These are phyloP conservation scores for Spea multiplicata DNA, from an alignment of 2,113 vertebrate species.

Conservation along the genomic window DNA sequence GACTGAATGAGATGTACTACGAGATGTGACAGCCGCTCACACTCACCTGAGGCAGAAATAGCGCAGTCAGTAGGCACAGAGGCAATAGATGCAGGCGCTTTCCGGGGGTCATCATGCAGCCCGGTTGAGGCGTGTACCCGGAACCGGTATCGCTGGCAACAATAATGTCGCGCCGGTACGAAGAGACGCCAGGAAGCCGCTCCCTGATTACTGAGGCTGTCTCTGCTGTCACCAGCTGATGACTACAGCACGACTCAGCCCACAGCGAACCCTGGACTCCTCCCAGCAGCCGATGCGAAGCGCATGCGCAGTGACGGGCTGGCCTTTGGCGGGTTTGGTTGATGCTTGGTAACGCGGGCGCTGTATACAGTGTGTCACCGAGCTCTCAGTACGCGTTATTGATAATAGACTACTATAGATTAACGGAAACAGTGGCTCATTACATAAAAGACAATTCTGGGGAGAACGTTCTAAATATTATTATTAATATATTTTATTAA, in stretches of 20 bases:
- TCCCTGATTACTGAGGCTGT: neutral
- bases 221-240: neutral
- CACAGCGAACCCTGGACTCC: neutral
- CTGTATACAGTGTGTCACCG: neutral
- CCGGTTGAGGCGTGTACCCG: neutral
- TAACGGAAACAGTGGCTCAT: neutral
- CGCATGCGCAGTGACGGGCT: neutral
- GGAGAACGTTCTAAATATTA: neutral
- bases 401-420: neutral
- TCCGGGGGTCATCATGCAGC: too few species aligned
- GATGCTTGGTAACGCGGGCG: neutral
- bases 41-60: neutral
- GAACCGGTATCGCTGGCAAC: neutral
- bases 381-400: neutral
- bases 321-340: neutral
- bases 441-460: neutral
- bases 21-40: too few species aligned
- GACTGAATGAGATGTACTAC: too few species aligned
- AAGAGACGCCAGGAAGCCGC: constrained; percentile 1
- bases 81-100: neutral
- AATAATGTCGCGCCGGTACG: too few species aligned
- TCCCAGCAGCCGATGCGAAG: neutral
- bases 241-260: neutral
- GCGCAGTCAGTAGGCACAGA: neutral
- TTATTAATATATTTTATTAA: too few species aligned